A percentile compares a stretch with the other conserved stretches of the same genome.
Conservation (phyloP, 2,797 vertebrate genomes). For the Anisognathus igniventris region DNA sequence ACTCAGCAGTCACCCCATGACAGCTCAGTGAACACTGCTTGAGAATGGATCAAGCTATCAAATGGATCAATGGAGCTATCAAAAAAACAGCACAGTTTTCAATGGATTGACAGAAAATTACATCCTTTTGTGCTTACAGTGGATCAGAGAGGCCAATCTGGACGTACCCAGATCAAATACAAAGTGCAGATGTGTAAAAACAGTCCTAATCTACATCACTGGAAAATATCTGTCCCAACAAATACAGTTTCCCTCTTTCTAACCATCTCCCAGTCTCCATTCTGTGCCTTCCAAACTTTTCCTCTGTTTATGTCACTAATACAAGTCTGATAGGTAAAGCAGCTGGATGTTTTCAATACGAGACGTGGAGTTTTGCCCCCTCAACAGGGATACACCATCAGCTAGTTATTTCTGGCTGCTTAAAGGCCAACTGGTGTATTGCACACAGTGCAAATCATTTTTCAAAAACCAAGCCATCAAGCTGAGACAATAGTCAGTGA, state of each 20-base stretch:
- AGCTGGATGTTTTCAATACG: background rate
- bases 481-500: background rate
- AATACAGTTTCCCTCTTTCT: background rate
- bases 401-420: background rate
- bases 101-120: background rate
- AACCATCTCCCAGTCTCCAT: background rate
- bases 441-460: background rate
- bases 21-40: background rate
- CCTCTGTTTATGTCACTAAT: background rate
- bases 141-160: background rate
- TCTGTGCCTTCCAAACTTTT: background rate
- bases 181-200: background rate
- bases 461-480: background rate
- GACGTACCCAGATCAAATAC: background rate
- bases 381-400: background rate
- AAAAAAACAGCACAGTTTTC: background rate
- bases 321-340: background rate
- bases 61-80: background rate
- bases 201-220: background rate
- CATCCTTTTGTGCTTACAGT: accelerated
- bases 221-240: background rate
- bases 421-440: background rate
- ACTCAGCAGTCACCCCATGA: background rate
- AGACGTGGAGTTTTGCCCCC: background rate
- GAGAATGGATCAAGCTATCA: background rate